Percentiles rank a stretch among this genome's conserved stretches.
Conservation (phyloP, 2,888 invertebrate genomes). For the Catocala fraxini region DNA sequence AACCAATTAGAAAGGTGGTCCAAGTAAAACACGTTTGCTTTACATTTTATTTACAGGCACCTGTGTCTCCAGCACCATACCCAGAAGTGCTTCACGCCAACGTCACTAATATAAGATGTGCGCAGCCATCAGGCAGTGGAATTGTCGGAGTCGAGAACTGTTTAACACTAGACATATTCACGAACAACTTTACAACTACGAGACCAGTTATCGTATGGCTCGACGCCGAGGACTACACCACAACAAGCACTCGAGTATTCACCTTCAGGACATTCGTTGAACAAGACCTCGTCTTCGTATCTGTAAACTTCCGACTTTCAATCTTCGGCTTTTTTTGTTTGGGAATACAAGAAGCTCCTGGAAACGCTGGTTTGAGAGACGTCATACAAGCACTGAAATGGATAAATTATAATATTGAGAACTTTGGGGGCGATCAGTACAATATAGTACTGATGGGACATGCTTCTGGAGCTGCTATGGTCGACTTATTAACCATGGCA, state of each 20-base stretch:
- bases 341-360: slow-evolving; percentile 89
- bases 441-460: slow-evolving; percentile 94
- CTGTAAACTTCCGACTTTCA: slow-evolving; percentile 91
- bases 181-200: slow-evolving; percentile 60
- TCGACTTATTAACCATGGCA: slow-evolving; percentile 75
- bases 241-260: slow-evolving; percentile 53
- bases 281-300: slow-evolving; percentile 88
- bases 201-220: slow-evolving; percentile 80
- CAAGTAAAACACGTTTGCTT: too few species aligned
- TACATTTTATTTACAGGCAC: too few species aligned
- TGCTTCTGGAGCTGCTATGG: slow-evolving; percentile 91
- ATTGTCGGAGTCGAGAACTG: slow-evolving; percentile 77
- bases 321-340: slow-evolving; percentile 91
- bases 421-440: slow-evolving; percentile 87
- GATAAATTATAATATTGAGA: slow-evolving; percentile 89
- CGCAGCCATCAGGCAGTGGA: slow-evolving; percentile 70
- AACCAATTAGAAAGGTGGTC: too few species aligned
- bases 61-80: too few species aligned
- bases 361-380: slow-evolving; percentile 95
- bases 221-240: slow-evolving; percentile 72
- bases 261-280: slow-evolving; percentile 88
- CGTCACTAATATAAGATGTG: slow-evolving; percentile 45
- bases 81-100: too few species aligned
- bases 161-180: slow-evolving; percentile 70
- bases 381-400: slow-evolving; percentile 93